Base-by-base conservation (phyloP, 2,797 vertebrate genomes). In the Amblyopsis hoosieri region DNA sequence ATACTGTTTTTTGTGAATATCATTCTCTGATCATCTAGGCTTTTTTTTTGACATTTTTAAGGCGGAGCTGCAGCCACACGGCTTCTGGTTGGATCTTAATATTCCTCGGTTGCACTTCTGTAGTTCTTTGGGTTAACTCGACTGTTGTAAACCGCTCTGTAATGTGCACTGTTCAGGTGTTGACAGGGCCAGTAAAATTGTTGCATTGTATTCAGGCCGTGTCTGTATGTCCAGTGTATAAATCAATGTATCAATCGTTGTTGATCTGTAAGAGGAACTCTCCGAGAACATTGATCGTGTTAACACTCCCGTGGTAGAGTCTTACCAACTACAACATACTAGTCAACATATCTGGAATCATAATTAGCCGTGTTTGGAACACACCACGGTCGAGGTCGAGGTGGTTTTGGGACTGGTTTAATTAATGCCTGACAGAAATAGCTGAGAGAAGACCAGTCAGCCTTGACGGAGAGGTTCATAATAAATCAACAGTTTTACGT, bases 291-390 rank as follows among this genome's bases (percentile, higher is more conserved):
- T 57, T 13, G 33, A 68, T 86, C 57, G 11, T 45, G 49, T 74
- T 74, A 62, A 64, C 57, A 52, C 55, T 55, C 54, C 49, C 37
- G 59, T 31, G 55, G 68, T 23, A 54, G 66, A 74, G 59, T 72
- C 61, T 55, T 55, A 60, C 67, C 61, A 47, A 54, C 70, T 68
- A 42, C 79, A 67, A 67, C 72, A 57, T 19, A 19, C 19, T 19
- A 19, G 19, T 19, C 58, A 47, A 53, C 66, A 65, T 60, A 81
- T 84, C 76, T 85, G 72, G 72, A 75, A 78, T 70, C 63, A 71
- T 79, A 80, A 84, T 88, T 71, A 81, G 62, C 57, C 50, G 74
- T 71, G 70, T 82, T 73, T 71, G 63, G 56, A 79, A 45, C 63
- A 11, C 4, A 71, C 73, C 73, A 83, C 70, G 51, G 59, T 72